A percentile compares a stretch with the other conserved stretches of the same genome.
Conservation (phyloP, 2,113 vertebrate species). For the Vanacampus margaritifer region DNA sequence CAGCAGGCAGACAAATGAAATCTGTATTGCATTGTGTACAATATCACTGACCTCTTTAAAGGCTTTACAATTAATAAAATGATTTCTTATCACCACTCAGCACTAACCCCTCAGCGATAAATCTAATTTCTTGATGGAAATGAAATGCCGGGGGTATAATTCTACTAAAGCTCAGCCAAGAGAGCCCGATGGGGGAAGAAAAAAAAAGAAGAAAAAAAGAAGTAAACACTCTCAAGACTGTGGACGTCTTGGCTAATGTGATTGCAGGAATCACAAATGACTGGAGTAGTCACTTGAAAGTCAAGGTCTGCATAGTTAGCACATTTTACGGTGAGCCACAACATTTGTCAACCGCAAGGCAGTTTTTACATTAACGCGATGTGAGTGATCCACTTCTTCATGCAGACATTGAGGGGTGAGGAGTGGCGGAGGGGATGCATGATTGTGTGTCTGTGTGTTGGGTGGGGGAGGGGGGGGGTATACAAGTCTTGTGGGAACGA, state of each 20-base stretch:
- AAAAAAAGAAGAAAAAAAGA: slow-evolving; percentile 4
- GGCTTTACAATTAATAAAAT: slow-evolving; percentile 26
- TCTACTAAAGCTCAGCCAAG: slow-evolving; percentile 42
- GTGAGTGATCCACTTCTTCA: slow-evolving; percentile 76
- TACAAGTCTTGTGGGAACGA: slow-evolving; percentile 46
- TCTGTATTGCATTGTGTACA: slow-evolving; percentile 8
- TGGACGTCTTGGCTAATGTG: slow-evolving; percentile 68
- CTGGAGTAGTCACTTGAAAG: slow-evolving; percentile 63
- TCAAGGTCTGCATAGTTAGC: slow-evolving; percentile 77
- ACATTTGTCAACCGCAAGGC: slow-evolving; percentile 72
- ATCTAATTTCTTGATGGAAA: slow-evolving; percentile 52
- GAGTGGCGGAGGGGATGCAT: slow-evolving; percentile 6
- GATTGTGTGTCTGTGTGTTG: neutral
- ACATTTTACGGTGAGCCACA: slow-evolving; percentile 74
- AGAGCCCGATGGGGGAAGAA: slow-evolving; percentile 18
- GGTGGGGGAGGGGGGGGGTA: neutral
- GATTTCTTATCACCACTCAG: slow-evolving; percentile 28
- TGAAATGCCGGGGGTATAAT: slow-evolving; percentile 46
- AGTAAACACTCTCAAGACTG: slow-evolving; percentile 63
- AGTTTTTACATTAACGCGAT: slow-evolving; percentile 72
- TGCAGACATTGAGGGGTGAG: slow-evolving; percentile 47
- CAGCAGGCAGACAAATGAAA: slow-evolving; percentile 9
- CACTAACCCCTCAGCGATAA: slow-evolving; percentile 32
- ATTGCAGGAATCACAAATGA: slow-evolving; percentile 74
- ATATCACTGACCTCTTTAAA: slow-evolving; percentile 1